phyloP scores from a whole-genome alignment of 2,888 invertebrate genomes.

The Nezara viridula region DNA sequence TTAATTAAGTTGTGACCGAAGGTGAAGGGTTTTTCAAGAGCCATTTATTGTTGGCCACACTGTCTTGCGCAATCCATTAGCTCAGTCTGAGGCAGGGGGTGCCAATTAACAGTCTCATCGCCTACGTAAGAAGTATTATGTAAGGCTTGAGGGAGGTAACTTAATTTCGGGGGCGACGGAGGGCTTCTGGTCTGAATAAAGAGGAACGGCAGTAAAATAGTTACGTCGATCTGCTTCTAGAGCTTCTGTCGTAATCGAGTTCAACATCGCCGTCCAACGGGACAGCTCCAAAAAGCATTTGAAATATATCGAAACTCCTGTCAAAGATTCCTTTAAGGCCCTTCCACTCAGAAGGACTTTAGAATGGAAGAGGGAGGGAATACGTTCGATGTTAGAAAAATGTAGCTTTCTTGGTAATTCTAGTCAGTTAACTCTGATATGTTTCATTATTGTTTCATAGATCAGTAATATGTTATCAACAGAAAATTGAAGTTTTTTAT shows the following conservation, averaged over 20 bases:
- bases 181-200: slow-evolving; percentile 2
- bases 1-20: slow-evolving; percentile 33
- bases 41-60: neutral
- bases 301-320: neutral
- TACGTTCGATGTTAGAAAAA: too few species aligned
- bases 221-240: neutral
- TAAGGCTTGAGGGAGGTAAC: neutral
- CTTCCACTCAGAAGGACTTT: too few species aligned
- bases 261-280: neutral
- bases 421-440: too few species aligned
- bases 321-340: too few species aligned
- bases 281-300: neutral
- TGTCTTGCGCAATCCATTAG: slow-evolving; percentile 29
- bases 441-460: too few species aligned
- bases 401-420: too few species aligned
- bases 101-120: slow-evolving; percentile 17
- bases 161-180: neutral
- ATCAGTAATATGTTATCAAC: too few species aligned
- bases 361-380: too few species aligned
- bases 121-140: slow-evolving; percentile 32
- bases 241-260: slow-evolving; percentile 20
- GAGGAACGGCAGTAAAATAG: slow-evolving; percentile 19
- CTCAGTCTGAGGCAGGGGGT: neutral
- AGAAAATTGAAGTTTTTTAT: too few species aligned
- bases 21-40: neutral